Base-by-base conservation (phyloP, 2,113 vertebrate species). In the Sialia sialis region DNA sequence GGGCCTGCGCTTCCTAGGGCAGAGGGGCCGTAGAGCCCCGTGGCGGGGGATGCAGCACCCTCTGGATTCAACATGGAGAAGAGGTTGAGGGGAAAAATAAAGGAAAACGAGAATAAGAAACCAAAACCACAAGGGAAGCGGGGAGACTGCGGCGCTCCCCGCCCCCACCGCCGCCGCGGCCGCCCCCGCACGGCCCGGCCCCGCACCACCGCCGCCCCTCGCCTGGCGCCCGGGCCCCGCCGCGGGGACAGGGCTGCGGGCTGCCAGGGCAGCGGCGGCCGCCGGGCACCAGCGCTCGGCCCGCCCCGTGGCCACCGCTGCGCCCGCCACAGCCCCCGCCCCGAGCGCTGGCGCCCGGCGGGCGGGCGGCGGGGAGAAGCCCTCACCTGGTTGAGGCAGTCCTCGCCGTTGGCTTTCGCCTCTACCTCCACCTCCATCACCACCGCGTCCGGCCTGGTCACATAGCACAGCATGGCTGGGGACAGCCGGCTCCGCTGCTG, bases 31-130 rank as follows among this genome's bases (percentile, higher is more conserved):
- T 67, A 38, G 32, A 73, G 26, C 41, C 38, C 87, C 51, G 39
- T 15, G 48, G 66, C 16, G 21, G 17, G 23, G 36, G 72, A 67
- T 46, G 54, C 73, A 13, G 92, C 70, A 75, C 67, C 79, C 60
- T 15, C 62, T 12, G 81, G 91, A 80, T 18, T 56, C 49, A 73
- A 30, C 43, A 16, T 2, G 29, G 34, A 32, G 25, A 16, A 21
- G 5, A 4, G 11, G 13, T 8, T 21, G 9, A n/a, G n/a, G n/a
- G 10, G 2, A 2, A 12, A 32, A 16, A 8, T 11, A 9, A 29
- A 38, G 25, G 27, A 38, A n/a, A 36, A 69, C 19, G 9, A 63
- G 36, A 26, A 13, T 6, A 52, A 19, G 6, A 49, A 27, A 10
- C 7, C 7, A 30, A 63, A 48, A 32, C 9, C 38, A 11, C 2